phyloP scores from a whole-genome alignment of 2,113 vertebrate species.

The Benitochromis conjunctus region DNA sequence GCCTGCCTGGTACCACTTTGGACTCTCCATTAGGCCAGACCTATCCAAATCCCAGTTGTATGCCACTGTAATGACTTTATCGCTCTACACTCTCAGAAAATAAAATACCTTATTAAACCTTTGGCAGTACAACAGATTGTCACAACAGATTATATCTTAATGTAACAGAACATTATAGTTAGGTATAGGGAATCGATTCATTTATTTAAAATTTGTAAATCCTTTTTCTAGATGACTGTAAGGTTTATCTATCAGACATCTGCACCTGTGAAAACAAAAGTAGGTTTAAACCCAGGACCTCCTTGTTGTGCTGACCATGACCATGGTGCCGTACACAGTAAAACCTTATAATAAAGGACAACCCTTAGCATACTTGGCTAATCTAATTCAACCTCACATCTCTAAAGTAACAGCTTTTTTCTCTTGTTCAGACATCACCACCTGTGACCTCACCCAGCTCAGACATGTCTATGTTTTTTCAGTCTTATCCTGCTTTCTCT shows the following conservation, averaged over 20 bases:
- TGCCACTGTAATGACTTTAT: conserved; percentile 34
- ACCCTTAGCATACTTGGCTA: not conserved
- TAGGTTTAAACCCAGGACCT: not conserved
- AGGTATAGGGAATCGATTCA: not conserved
- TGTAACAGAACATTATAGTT: not conserved
- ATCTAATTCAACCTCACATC: not conserved
- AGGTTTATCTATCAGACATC: not conserved
- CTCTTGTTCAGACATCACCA: not conserved
- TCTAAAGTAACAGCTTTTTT: not conserved
- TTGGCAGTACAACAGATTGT: not conserved
- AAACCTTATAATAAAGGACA: not conserved
- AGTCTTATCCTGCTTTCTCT: conserved; percentile 59
- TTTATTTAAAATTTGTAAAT: not conserved
- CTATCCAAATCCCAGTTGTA: conserved; percentile 42
- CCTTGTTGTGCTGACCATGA: not conserved
- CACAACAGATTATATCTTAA: not conserved
- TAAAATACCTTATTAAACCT: not conserved
- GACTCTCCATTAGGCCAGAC: conserved; percentile 49
- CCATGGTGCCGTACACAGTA: not conserved
- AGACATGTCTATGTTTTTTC: conserved; percentile 29
- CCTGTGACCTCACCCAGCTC: not conserved
- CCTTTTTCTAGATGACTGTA: not conserved
- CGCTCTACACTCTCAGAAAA: not conserved
- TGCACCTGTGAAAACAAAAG: not conserved
- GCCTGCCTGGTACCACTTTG: conserved; percentile 63